A percentile compares a stretch with the other conserved stretches of the same genome.
These are phyloP conservation scores for Salminus brasiliensis DNA, from an alignment of 2,113 vertebrate genomes.

Conservation along the genomic window DNA sequence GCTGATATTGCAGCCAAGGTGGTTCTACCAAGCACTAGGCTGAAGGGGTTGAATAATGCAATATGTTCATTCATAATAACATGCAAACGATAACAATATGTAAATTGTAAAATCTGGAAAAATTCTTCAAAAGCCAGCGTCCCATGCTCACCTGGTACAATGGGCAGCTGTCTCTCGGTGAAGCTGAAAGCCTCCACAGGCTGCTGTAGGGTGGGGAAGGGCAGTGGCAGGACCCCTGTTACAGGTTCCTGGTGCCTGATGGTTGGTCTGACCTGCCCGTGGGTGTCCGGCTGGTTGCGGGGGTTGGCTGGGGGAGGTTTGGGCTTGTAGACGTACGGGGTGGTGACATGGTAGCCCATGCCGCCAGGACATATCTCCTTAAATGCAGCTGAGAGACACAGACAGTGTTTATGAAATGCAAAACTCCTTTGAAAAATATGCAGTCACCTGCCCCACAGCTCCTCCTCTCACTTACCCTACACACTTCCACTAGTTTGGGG, in stretches of 20 bases:
- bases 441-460: not conserved
- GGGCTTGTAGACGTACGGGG: conserved; percentile 78
- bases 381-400: conserved; percentile 86
- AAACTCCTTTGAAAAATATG: not conserved
- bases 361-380: conserved; percentile 99
- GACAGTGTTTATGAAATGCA: conserved; percentile 1
- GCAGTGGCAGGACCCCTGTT: conserved; percentile 75
- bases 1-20: too few relatives aligned
- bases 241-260: conserved; percentile 84
- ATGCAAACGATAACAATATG: conserved; percentile 83
- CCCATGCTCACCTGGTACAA: conserved; percentile 79
- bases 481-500: not conserved
- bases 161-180: conserved; percentile 81
- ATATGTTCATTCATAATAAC: too few relatives aligned
- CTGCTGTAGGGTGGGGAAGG: conserved; percentile 88
- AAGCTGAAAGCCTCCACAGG: conserved; percentile 88
- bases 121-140: too few relatives aligned
- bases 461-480: not conserved
- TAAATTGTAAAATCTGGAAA: too few relatives aligned
- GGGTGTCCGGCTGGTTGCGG: conserved; percentile 38
- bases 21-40: too few relatives aligned
- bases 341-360: conserved; percentile 98
- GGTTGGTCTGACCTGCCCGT: conserved; percentile 75
- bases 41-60: too few relatives aligned
- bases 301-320: conserved; percentile 74